Evolutionary conservation across 2,113 vertebrate species (phyloP).

Genomic region (Gadus macrocephalus): DNA sequence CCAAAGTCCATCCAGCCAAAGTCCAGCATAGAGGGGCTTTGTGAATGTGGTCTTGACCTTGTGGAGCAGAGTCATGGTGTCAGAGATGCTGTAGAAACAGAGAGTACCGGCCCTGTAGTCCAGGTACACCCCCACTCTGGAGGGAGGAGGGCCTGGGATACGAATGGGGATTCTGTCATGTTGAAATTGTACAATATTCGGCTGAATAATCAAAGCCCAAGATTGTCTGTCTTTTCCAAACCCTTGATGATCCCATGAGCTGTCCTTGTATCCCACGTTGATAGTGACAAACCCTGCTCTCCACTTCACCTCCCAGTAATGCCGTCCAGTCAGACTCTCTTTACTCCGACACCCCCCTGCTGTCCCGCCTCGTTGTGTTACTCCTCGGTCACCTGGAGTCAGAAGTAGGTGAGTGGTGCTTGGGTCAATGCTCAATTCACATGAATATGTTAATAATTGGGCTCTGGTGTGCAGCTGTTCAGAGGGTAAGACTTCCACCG

Average conservation of each 20-base stretch:
- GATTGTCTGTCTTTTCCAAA: conserved; percentile 22
- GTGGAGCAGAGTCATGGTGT: conserved; percentile 35
- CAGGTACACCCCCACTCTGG: conserved; percentile 70
- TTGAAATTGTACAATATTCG: conserved; percentile 30
- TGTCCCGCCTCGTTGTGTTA: no score
- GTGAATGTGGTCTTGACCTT: conserved; percentile 22
- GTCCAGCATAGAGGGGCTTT: conserved; percentile 21
- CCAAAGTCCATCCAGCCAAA: conserved; percentile 35
- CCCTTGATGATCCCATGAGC: background rate
- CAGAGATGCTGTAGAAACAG: conserved; percentile 72
- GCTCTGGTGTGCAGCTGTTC: conserved; percentile 9
- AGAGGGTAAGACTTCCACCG: accelerated
- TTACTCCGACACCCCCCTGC: no score
- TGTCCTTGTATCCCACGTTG: background rate
- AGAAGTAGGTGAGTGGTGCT: background rate
- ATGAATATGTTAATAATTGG: conserved; percentile 10
- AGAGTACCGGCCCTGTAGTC: conserved; percentile 62
- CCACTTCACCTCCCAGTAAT: no score
- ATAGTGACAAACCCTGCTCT: no score
- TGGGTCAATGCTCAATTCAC: conserved; percentile 7
- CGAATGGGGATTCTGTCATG: conserved; percentile 44
- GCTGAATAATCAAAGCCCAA: conserved; percentile 56
- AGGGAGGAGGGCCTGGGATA: conserved; percentile 40
- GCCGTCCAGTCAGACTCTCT: no score
- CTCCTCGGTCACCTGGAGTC: no score